A percentile compares a stretch with the other conserved stretches of the same genome.
Conservation (phyloP, 1,140 invertebrate species). For the Ceratosolen solmsi region DNA sequence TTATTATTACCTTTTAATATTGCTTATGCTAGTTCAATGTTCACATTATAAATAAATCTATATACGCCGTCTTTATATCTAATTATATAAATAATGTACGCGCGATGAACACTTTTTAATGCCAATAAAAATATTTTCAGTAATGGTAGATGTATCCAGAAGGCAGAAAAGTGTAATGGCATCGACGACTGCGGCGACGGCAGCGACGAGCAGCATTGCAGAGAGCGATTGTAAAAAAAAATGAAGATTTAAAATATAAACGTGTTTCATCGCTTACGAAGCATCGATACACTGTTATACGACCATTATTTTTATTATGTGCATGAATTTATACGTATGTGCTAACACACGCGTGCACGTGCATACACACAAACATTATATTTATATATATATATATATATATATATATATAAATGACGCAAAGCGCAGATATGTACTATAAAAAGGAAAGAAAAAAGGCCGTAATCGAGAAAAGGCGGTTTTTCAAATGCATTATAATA, state of each 20-base stretch:
- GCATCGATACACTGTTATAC: not conserved
- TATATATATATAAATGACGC: conserved; percentile 35
- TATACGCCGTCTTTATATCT: no score
- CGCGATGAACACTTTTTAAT: no score
- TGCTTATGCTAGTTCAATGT: no score
- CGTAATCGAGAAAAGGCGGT: conserved; percentile 10
- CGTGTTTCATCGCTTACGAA: conserved; percentile 8
- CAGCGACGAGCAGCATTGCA: conserved; percentile 80
- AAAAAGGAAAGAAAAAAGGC: not conserved
- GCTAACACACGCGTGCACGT: not conserved
- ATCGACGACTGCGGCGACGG: conserved; percentile 80
- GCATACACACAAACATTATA: not conserved
- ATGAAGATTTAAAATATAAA: conserved; percentile 51
- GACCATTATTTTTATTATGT: conserved; percentile 30
- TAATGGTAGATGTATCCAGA: conserved; percentile 78
- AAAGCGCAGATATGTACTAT: conserved; percentile 40
- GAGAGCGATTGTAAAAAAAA: conserved; percentile 61
- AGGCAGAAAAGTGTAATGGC: conserved; percentile 78
- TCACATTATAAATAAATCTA: no score
- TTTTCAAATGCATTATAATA: conserved; percentile 16
- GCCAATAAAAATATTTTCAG: conserved; percentile 49
- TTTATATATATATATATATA: conserved; percentile 27
- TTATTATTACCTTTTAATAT: no score
- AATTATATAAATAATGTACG: no score
- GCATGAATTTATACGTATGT: not conserved